Evolutionary conservation across 2,888 invertebrate genomes (phyloP).

Genomic region (Drosophila peninsularis): DNA sequence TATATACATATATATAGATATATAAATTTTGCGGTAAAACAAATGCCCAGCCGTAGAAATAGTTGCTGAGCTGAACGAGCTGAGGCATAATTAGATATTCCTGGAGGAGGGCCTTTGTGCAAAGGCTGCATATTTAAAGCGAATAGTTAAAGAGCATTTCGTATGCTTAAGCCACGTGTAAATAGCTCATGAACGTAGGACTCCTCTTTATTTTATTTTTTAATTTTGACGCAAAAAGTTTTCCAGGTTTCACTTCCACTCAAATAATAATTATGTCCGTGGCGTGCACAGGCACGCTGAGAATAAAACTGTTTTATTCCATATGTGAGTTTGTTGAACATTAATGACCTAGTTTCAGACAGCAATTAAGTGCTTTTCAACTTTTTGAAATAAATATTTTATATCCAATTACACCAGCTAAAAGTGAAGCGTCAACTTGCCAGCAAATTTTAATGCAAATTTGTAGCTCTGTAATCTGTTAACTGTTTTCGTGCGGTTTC

Average conservation of each 20-base stretch:
- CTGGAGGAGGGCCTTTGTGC: neutral
- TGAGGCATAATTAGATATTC: constrained; percentile 42
- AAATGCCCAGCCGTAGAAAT: constrained; percentile 16
- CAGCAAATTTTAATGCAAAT: neutral
- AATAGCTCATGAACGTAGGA: neutral
- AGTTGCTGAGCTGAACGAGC: constrained; percentile 2
- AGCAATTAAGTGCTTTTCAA: neutral
- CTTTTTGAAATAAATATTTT: neutral
- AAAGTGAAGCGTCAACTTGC: neutral
- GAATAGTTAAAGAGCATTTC: constrained; percentile 1
- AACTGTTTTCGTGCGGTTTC: neutral
- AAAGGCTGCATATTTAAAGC: constrained; percentile 22
- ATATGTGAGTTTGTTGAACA: neutral
- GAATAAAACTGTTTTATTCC: neutral
- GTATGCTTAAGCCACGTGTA: neutral
- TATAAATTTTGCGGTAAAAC: constrained; percentile 13
- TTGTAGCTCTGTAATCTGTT: neutral
- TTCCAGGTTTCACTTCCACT: neutral
- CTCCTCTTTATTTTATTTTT: too few relatives aligned
- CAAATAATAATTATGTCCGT: neutral
- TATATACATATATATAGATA: constrained; percentile 1
- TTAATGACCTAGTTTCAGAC: neutral
- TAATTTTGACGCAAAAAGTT: neutral
- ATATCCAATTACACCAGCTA: neutral
- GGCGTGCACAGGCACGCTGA: neutral